Evolutionary conservation across 2,113 vertebrate species (phyloP).

Genomic region (Sitta europaea): DNA sequence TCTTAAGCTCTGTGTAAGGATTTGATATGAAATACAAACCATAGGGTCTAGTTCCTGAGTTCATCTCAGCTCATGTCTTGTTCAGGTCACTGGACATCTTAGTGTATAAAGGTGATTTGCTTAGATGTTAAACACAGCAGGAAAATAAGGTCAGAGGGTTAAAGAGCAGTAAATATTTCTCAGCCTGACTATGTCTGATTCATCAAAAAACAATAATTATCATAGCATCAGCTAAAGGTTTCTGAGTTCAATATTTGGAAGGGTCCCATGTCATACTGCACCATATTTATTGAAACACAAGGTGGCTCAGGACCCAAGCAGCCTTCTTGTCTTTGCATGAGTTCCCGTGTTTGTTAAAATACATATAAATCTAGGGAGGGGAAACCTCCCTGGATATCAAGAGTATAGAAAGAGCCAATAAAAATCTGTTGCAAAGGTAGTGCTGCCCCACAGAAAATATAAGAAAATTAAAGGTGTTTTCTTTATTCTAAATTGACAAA

Average conservation of each 20-base stretch:
- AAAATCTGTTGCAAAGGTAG: not conserved
- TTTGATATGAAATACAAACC: not conserved
- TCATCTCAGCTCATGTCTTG: not conserved
- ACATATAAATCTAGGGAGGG: not conserved
- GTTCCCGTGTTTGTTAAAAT: not conserved
- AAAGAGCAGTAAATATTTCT: not conserved
- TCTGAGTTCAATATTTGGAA: not conserved
- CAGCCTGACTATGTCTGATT: not conserved
- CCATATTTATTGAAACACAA: not conserved
- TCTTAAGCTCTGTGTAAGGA: not conserved
- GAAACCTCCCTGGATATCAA: not conserved
- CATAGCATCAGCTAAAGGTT: not conserved
- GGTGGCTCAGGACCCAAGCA: not conserved
- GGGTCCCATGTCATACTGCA: not conserved
- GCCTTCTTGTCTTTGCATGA: not conserved
- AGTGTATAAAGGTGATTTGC: not conserved
- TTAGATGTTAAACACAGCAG: not conserved
- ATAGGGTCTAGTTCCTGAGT: not conserved
- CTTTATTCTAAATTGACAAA: not conserved
- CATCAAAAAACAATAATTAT: not conserved
- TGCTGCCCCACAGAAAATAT: not conserved
- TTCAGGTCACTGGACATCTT: not conserved
- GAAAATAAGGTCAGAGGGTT: not conserved
- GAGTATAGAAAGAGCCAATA: not conserved
- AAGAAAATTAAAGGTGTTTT: not conserved